Conservation (phyloP, 2,888 invertebrate genomes). For the Drosophila siamana region DNA sequence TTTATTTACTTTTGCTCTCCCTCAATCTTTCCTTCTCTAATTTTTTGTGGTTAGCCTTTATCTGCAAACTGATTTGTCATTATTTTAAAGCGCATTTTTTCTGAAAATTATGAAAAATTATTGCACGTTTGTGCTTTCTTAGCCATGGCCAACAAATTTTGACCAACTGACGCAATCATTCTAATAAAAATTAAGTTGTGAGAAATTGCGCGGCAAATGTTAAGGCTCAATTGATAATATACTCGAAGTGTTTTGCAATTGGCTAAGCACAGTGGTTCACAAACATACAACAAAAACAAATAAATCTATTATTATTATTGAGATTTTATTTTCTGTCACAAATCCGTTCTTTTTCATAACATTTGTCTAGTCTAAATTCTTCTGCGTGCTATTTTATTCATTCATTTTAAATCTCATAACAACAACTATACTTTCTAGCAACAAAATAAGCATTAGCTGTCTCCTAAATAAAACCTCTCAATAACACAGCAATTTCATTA, state of each 20-base stretch:
- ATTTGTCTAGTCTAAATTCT: no score
- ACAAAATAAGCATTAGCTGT: not conserved
- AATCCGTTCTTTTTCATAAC: no score
- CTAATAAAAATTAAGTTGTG: constrained; percentile 39
- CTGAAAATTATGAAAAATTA: constrained; percentile 70
- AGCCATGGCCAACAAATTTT: constrained; percentile 23
- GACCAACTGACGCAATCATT: constrained; percentile 33
- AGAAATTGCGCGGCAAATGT: constrained; percentile 26
- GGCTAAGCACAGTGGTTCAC: constrained; percentile 4
- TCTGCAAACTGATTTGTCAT: constrained; percentile 84
- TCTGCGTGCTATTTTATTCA: no score
- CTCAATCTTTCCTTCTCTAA: not conserved
- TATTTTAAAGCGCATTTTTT: constrained; percentile 73
- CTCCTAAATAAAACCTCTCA: not conserved
- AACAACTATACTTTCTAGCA: no score
- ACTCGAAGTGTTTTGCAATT: not conserved
- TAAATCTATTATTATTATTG: no score
- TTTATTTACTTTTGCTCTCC: constrained; percentile 30
- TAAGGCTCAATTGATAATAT: constrained; percentile 10
- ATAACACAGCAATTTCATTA: not conserved
- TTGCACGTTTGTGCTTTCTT: constrained; percentile 25
- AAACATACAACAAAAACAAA: not conserved
- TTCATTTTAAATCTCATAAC: no score
- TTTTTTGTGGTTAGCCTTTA: constrained; percentile 49
- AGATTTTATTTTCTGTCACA: no score